Conservation (phyloP, 1,140 invertebrate genomes). For the Cylas formicarius region DNA sequence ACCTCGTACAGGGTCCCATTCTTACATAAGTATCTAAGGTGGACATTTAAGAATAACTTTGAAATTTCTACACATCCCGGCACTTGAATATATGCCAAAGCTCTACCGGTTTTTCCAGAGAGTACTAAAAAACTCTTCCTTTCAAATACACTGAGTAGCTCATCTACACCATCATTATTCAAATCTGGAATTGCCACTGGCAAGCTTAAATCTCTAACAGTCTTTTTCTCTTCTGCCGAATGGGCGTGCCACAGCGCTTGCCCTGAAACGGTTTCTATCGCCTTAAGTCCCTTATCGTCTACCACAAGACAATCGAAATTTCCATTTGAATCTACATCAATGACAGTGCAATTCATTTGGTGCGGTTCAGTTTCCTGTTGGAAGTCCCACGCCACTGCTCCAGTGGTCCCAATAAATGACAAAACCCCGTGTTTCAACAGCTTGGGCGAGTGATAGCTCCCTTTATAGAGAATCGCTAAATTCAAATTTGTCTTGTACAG, state of each 20-base stretch:
- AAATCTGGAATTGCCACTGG: slow-evolving; percentile 64
- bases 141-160: slow-evolving; percentile 55
- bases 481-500: slow-evolving; percentile 53
- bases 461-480: slow-evolving; percentile 63
- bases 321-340: slow-evolving; percentile 63
- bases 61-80: slow-evolving; percentile 5
- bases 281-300: slow-evolving; percentile 60
- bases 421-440: slow-evolving; percentile 44
- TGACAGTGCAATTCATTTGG: slow-evolving; percentile 59
- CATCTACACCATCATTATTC: slow-evolving; percentile 59
- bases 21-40: not conserved
- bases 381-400: slow-evolving; percentile 58
- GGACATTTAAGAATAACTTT: slow-evolving; percentile 8
- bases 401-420: slow-evolving; percentile 52
- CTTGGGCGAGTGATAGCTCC: slow-evolving; percentile 53
- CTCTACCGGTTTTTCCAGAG: slow-evolving; percentile 22
- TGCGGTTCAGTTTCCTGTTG: slow-evolving; percentile 54
- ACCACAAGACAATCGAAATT: slow-evolving; percentile 64
- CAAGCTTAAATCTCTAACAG: slow-evolving; percentile 51
- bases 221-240: slow-evolving; percentile 35
- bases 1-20: not conserved
- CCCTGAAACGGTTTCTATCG: slow-evolving; percentile 61
- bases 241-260: slow-evolving; percentile 58
- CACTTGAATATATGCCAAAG: slow-evolving; percentile 17
- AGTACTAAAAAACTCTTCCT: slow-evolving; percentile 24